phyloP scores from a whole-genome alignment of 2,797 vertebrate genomes.

The Lepus oiostolus region DNA sequence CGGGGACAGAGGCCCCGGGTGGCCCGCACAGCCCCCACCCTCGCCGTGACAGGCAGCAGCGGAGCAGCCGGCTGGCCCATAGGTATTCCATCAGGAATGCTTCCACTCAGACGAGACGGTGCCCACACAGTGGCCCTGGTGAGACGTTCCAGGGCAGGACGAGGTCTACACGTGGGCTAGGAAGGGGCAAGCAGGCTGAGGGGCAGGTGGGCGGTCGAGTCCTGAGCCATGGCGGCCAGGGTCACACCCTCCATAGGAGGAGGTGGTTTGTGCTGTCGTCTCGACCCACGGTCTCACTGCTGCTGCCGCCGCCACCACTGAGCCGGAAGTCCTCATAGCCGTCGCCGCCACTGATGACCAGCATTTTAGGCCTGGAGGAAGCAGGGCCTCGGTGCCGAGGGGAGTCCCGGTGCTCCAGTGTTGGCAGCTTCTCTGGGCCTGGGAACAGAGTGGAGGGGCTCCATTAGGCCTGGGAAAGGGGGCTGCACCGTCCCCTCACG shows the following conservation, averaged over 20 bases:
- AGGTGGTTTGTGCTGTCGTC: conserved; percentile 99
- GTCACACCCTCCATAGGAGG: conserved; percentile 97
- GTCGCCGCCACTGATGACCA: conserved; percentile 97
- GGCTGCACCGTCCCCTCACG: not conserved
- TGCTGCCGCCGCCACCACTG: conserved; percentile 94
- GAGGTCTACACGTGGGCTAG: conserved; percentile 25
- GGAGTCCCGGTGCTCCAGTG: conserved; percentile 92
- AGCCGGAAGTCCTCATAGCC: conserved; percentile 99
- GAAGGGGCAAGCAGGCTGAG: conserved; percentile 67
- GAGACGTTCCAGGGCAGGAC: not conserved
- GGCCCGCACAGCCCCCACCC: conserved; percentile 15
- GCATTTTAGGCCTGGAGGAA: conserved; percentile 92
- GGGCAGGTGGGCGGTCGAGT: conserved; percentile 10
- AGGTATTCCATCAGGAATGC: conserved; percentile 11
- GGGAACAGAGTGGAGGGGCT: not conserved
- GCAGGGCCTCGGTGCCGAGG: conserved; percentile 90
- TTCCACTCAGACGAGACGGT: not conserved
- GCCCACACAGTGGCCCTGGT: not conserved
- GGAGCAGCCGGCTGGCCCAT: conserved; percentile 30
- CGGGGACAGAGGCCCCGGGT: conserved; percentile 74
- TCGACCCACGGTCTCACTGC: conserved; percentile 97
- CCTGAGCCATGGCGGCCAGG: not conserved
- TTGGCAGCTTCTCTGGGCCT: conserved; percentile 89
- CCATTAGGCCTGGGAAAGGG: not conserved
- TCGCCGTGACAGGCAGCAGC: not conserved